Evolutionary conservation across 1,140 invertebrate genomes (phyloP), one percentile per base, ranked within the genome.

Genomic region (Apis florea): DNA sequence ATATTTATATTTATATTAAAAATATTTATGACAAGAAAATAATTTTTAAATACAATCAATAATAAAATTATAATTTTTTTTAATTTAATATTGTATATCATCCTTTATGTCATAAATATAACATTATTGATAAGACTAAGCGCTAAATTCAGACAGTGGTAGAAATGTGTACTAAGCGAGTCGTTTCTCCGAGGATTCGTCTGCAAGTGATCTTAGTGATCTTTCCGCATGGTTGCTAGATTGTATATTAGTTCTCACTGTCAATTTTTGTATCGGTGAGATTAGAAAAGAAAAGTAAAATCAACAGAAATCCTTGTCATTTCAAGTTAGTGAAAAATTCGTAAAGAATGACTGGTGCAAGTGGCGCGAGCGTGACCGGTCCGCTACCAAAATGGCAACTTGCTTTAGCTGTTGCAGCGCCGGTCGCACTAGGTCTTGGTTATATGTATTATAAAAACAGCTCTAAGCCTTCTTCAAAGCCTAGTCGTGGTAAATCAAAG

Each of bases 391-490:
- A 95, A 93, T 97, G 96, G 96, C 95, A 97, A 94, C 94, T 97
- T 75, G 97, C 96, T 75, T 92, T 98, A 53, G 95, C 96, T 58
- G 94, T 98, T 64, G 97, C 97, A 83, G 96, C 97, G 83, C 97
- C 97, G 83, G 95, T 98, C 84, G 97, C 96, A 59, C 94, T 98
- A 31, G 97, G 97, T 59, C 93, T 98, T 89, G 96, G 97, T 89
- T 96, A 97, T 86, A 97, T 97, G 94, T 97, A 97, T 92, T 95
- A 96, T 80, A 96, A 94, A 91, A 95, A 95, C 83, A 94, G 92
- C 67, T 87, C 78, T 53, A 92, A 88, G 15, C 88, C 84, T 8
- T 82, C 85, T 1, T 69, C 81, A 31, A 92, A 91, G 74, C 84
- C 87, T 59, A 89, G 83, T 61, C 83, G 83, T 15, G 79, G 86